These are phyloP conservation scores for Chloroclysta siterata DNA, from an alignment of 2,888 invertebrate genomes.

Conservation along the genomic window DNA sequence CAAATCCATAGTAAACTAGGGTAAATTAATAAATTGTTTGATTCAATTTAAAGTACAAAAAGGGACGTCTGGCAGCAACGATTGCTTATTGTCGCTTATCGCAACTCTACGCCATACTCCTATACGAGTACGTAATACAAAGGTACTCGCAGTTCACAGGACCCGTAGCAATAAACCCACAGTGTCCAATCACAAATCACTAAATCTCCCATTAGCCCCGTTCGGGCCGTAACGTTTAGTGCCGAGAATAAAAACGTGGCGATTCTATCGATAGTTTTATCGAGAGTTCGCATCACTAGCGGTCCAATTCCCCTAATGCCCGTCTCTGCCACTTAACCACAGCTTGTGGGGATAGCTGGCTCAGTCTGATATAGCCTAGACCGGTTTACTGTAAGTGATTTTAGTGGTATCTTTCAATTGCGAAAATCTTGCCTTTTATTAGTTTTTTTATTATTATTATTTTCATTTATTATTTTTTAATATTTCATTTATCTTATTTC, in stretches of 20 bases:
- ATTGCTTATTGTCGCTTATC: background rate
- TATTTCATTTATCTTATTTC: too few relatives aligned
- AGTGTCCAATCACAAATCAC: constrained; percentile 34
- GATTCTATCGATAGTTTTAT: constrained; percentile 42
- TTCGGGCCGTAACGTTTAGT: constrained; percentile 28
- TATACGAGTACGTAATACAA: background rate
- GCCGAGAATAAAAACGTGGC: constrained; percentile 33
- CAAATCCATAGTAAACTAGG: too few relatives aligned
- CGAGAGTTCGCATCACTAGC: constrained; percentile 50
- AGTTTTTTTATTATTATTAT: too few relatives aligned
- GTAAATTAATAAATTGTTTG: too few relatives aligned
- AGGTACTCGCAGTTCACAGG: background rate
- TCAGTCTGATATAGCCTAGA: constrained; percentile 12
- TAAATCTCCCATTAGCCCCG: constrained; percentile 34
- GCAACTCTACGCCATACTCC: background rate
- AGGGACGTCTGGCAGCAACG: background rate
- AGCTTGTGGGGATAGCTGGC: constrained; percentile 40
- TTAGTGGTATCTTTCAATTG: too few relatives aligned
- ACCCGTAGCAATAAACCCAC: constrained; percentile 20
- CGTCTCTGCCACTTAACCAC: constrained; percentile 53
- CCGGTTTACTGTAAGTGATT: background rate
- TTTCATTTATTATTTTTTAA: too few relatives aligned
- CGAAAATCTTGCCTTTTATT: background rate
- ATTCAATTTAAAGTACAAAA: too few relatives aligned
- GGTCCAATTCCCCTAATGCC: constrained; percentile 60